Evolutionary conservation across 2,113 vertebrate genomes (phyloP), one percentile per base, ranked within the genome.

Genomic region (Ciconia stormi): DNA sequence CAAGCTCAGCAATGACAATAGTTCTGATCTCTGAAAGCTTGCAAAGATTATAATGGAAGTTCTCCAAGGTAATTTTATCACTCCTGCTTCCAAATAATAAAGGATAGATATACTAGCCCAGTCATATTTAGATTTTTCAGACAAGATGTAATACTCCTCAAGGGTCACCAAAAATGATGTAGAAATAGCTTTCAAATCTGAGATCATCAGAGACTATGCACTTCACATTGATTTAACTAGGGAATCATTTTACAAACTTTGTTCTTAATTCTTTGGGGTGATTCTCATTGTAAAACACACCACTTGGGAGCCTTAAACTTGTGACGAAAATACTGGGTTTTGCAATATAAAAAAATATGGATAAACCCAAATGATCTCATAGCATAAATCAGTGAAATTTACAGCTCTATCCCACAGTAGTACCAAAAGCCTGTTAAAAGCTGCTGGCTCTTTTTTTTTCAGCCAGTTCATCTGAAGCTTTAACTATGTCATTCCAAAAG

Each of bases 341-440:
- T 95, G 13, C 76, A 34, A 26, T 80, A 61, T 38, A 49, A 46
- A 93, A 95, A 94, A 83, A 22, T 8, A 1, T 34, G 9, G 19
- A 55, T 92, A 97, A 93, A 72, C 34, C 30, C 59, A 93, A 90
- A 69, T 72, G 18, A 73, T 91, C 27, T 96, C 78, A 91, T 9
- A 67, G 16, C 40, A 91, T 78, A 34, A 69, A 16, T 91, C 66
- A 91, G 16, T 42, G 47, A 86, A 74, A 69, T 92, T 82, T 92
- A 94, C 30, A 89, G 47, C 20, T 82, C 65, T 79, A 42, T 76
- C 17, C 16, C n/a, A 79, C 21, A 58, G 49, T 84, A 58, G 12
- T 70, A 67, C 12, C 70, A 79, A 71, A 90, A 85, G 26, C 22
- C 55, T 87, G 10, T 63, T 88, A 78, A 80, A 17, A 76, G 78